Percentiles rank a stretch among this genome's conserved stretches.
These are phyloP conservation scores for Diabrotica virgifera DNA, from an alignment of 1,140 invertebrate species.

Conservation along the genomic window DNA sequence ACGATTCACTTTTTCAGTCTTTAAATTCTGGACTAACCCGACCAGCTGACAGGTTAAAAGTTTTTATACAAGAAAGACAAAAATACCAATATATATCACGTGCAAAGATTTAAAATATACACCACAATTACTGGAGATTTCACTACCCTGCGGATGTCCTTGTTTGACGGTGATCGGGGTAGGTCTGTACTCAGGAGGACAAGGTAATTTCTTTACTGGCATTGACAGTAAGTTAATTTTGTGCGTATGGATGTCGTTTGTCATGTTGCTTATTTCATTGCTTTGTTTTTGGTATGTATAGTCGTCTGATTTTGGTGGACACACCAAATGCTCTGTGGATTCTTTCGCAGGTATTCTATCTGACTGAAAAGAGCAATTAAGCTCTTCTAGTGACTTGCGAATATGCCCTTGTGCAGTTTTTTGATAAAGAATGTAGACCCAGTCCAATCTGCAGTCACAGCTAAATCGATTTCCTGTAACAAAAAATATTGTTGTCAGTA, in stretches of 20 bases:
- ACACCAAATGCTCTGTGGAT: background rate
- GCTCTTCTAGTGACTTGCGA: conserved; percentile 3
- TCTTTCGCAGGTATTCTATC: conserved; percentile 8
- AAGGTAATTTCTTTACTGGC: conserved; percentile 1
- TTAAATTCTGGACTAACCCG: background rate
- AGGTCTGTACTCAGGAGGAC: conserved; percentile 14
- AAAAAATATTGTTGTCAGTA: background rate
- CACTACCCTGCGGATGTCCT: conserved; percentile 6
- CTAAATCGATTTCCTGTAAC: conserved; percentile 17
- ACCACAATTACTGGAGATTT: background rate
- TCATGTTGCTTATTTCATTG: background rate
- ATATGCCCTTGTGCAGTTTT: conserved; percentile 11
- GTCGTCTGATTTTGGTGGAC: background rate
- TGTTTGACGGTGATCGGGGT: conserved; percentile 17
- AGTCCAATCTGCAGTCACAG: conserved; percentile 11
- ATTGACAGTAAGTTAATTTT: conserved; percentile 3
- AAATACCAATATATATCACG: background rate
- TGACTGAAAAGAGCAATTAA: conserved; percentile 7
- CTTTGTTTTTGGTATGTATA: background rate
- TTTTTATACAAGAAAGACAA: background rate
- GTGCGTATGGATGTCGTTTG: background rate
- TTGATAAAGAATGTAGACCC: conserved; percentile 5
- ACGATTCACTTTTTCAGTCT: background rate
- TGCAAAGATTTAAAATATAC: background rate
- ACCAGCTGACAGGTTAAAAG: background rate